Evolutionary conservation across 2,888 invertebrate genomes (phyloP).

Genomic region (Heliconius ethilla): DNA sequence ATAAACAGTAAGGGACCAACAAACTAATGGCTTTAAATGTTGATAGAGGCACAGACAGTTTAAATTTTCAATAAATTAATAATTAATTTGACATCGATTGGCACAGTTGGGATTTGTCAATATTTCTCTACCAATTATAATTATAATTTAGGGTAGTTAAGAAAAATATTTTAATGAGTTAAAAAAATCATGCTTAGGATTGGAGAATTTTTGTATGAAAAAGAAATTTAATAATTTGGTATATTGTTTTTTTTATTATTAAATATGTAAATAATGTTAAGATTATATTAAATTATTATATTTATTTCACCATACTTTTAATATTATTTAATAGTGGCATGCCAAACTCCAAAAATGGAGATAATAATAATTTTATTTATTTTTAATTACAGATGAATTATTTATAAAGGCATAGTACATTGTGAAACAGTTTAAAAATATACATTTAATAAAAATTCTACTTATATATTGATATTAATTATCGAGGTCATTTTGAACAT

Average conservation of each 20-base stretch:
- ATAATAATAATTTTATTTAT: not conserved
- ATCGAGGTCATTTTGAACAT: too few relatives aligned
- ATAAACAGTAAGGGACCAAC: not conserved
- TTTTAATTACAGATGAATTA: too few relatives aligned
- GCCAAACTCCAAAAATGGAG: not conserved
- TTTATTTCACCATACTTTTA: not conserved
- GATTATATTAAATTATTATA: not conserved
- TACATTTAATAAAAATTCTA: too few relatives aligned
- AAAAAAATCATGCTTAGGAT: too few relatives aligned
- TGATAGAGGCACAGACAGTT: not conserved
- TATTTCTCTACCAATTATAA: not conserved
- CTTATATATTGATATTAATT: too few relatives aligned
- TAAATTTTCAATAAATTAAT: constrained; percentile 12
- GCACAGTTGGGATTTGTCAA: not conserved
- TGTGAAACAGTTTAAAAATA: too few relatives aligned
- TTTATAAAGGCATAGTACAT: too few relatives aligned
- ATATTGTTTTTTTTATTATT: too few relatives aligned
- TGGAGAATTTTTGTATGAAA: too few relatives aligned
- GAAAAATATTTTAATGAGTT: too few relatives aligned
- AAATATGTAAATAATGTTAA: not conserved
- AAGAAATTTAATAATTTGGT: too few relatives aligned
- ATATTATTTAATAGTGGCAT: not conserved
- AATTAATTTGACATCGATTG: not conserved
- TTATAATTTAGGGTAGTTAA: not conserved
- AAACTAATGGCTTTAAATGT: not conserved